Percentiles rank a stretch among this genome's conserved stretches.
Evolutionary conservation across 2,797 vertebrate genomes (phyloP).

Genomic region (Limosa lapponica): DNA sequence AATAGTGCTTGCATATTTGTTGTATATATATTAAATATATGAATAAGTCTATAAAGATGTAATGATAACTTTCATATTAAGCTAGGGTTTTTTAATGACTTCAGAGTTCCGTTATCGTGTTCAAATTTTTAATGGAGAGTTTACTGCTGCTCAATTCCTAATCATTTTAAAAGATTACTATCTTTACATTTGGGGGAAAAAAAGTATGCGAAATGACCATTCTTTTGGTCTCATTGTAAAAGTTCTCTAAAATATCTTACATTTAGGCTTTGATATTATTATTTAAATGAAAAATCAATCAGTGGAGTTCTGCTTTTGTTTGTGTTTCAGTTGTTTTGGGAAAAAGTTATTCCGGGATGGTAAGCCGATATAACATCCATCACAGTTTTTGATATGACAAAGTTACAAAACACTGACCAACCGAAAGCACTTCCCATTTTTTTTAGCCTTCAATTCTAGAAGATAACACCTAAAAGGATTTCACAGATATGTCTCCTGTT

Average conservation of each 20-base stretch:
- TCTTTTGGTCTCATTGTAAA: neutral
- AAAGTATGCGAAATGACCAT: neutral
- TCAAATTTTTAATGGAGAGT: neutral
- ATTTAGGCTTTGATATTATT: neutral
- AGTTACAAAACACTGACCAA: slow-evolving; percentile 13
- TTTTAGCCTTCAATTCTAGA: slow-evolving; percentile 21
- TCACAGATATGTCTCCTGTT: slow-evolving; percentile 16
- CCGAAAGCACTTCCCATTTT: neutral
- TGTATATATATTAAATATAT: neutral
- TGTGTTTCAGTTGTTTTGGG: neutral
- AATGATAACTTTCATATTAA: neutral
- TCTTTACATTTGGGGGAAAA: neutral
- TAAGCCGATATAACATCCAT: neutral
- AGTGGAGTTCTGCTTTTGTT: neutral
- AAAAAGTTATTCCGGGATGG: neutral
- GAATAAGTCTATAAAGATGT: neutral
- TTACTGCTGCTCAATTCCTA: neutral
- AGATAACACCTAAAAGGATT: slow-evolving; percentile 12
- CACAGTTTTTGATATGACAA: neutral
- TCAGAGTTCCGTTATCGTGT: neutral
- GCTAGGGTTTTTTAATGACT: neutral
- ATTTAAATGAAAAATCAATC: neutral
- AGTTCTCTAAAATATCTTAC: neutral
- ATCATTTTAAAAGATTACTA: neutral
- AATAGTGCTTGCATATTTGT: neutral